Conservation (phyloP, 2,113 vertebrate species). For the Gallinago media region DNA sequence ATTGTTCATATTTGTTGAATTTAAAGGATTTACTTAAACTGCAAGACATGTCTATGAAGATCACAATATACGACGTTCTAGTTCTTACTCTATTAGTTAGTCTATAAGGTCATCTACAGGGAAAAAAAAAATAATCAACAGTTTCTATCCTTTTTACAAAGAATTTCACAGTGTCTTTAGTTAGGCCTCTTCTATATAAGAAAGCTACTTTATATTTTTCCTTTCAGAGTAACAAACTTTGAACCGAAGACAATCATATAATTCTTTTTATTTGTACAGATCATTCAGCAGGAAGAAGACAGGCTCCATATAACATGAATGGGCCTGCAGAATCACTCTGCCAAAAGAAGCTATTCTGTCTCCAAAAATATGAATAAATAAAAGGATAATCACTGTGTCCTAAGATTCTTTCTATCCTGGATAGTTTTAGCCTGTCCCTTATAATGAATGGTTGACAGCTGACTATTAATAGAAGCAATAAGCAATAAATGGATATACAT, state of each 20-base stretch:
- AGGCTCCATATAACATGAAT: background rate
- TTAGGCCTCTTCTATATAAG: background rate
- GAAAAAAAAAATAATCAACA: background rate
- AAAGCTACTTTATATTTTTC: background rate
- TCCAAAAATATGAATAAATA: background rate
- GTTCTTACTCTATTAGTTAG: background rate
- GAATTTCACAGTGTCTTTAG: background rate
- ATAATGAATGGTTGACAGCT: background rate
- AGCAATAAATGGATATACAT: background rate
- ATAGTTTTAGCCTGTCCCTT: background rate
- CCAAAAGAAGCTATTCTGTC: background rate
- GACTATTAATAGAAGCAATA: background rate
- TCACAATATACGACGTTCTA: background rate
- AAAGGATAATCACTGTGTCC: background rate
- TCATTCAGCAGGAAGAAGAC: background rate
- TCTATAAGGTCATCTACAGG: background rate
- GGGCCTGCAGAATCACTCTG: background rate
- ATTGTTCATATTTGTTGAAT: background rate
- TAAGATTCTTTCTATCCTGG: background rate
- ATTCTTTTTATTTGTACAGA: background rate
- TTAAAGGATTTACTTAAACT: background rate
- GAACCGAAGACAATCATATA: background rate
- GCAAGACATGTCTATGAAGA: background rate
- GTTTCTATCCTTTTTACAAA: background rate
- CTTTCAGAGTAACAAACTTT: background rate